phyloP scores from a whole-genome alignment of 1,140 invertebrate species.

The Chrysoperla carnea region DNA sequence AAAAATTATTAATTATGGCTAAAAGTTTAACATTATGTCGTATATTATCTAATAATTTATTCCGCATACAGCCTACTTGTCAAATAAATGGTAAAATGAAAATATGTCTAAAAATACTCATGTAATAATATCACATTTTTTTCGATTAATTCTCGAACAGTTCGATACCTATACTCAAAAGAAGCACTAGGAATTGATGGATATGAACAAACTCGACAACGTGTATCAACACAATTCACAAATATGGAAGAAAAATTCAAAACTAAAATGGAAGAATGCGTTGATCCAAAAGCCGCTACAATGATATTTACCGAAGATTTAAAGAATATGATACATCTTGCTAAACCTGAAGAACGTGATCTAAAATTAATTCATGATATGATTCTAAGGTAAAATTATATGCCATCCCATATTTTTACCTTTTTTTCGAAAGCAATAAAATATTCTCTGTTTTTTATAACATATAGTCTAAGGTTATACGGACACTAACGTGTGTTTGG shows the following conservation, averaged over 20 bases:
- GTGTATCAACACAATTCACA: slow-evolving; percentile 32
- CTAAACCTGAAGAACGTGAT: slow-evolving; percentile 36
- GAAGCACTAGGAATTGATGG: slow-evolving; percentile 35
- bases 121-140: too few species aligned
- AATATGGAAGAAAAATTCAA: slow-evolving; percentile 42
- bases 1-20: too few species aligned
- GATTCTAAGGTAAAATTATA: slow-evolving; percentile 36
- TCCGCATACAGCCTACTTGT: too few species aligned
- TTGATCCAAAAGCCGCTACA: slow-evolving; percentile 27
- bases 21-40: too few species aligned
- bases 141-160: neutral
- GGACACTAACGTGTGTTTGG: neutral
- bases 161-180: slow-evolving; percentile 29
- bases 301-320: slow-evolving; percentile 74
- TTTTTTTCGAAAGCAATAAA: slow-evolving; percentile 1
- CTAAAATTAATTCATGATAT: slow-evolving; percentile 43
- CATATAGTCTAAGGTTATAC: neutral
- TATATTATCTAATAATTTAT: too few species aligned
- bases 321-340: slow-evolving; percentile 60
- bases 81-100: too few species aligned
- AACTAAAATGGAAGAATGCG: slow-evolving; percentile 44
- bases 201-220: slow-evolving; percentile 31
- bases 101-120: too few species aligned
- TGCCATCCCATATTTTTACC: slow-evolving; percentile 1
- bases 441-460: neutral